Conservation (phyloP, 2,113 vertebrate species). For the Stictonetta naevosa region DNA sequence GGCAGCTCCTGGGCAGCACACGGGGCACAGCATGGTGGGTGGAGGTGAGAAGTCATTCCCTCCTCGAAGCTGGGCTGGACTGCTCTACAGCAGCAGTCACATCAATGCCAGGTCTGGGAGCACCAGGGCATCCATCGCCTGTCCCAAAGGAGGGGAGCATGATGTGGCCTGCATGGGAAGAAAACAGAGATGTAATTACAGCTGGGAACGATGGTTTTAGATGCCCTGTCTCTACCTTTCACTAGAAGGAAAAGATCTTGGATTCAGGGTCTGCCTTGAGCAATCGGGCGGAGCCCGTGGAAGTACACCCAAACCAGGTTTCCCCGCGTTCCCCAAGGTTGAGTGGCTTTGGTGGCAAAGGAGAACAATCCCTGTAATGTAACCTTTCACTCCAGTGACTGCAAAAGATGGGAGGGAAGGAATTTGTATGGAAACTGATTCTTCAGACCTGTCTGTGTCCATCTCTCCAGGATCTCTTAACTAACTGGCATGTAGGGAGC, state of each 20-base stretch:
- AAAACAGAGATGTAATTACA: background rate
- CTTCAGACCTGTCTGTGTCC: background rate
- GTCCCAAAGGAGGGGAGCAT: accelerated
- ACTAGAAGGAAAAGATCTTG: background rate
- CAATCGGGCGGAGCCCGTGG: background rate
- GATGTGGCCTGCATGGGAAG: background rate
- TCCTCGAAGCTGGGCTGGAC: background rate
- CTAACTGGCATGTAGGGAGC: background rate
- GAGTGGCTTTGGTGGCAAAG: background rate
- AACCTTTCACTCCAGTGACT: background rate
- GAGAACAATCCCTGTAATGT: background rate
- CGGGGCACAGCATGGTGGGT: accelerated
- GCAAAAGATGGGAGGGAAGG: background rate
- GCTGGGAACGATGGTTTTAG: background rate
- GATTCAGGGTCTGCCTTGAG: background rate
- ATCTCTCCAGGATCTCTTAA: background rate
- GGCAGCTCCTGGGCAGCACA: accelerated
- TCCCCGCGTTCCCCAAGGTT: accelerated
- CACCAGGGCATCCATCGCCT: background rate
- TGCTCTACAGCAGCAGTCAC: accelerated
- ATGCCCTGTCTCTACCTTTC: background rate
- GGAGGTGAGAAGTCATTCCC: background rate
- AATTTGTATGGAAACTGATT: background rate
- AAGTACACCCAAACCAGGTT: background rate
- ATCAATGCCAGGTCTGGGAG: background rate